Percentiles rank a stretch among this genome's conserved stretches.
Conservation (phyloP, 2,888 invertebrate genomes). For the Merodon equestris region DNA sequence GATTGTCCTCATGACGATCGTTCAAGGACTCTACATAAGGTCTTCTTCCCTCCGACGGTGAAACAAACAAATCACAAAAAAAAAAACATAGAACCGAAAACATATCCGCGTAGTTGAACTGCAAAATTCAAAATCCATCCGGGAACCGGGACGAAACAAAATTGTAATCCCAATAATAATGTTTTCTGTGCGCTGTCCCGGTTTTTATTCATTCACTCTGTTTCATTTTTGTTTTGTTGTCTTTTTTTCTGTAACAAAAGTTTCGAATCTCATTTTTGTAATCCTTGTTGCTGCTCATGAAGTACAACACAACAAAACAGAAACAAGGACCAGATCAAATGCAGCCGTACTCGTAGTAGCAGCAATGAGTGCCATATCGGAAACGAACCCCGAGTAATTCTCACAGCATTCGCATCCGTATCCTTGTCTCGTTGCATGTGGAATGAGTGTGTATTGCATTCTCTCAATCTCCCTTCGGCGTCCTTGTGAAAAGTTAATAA, state of each 20-base stretch:
- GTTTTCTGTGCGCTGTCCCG: constrained; percentile 34
- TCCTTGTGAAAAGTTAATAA: constrained; percentile 66
- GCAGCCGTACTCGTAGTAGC: constrained; percentile 3
- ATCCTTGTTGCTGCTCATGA: constrained; percentile 29
- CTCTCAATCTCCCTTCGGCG: constrained; percentile 30
- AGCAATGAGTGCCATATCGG: constrained; percentile 45
- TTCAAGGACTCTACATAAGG: background rate
- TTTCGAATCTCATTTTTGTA: constrained; percentile 58
- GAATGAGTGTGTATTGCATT: constrained; percentile 44
- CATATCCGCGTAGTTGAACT: constrained; percentile 2
- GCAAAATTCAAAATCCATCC: constrained; percentile 14
- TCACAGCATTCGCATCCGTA: constrained; percentile 63
- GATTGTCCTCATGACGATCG: constrained; percentile 27
- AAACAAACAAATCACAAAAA: background rate
- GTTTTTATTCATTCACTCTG: constrained; percentile 37
- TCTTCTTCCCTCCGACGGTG: no score
- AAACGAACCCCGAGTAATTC: constrained; percentile 63
- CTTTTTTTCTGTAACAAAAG: constrained; percentile 32
- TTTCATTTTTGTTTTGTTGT: constrained; percentile 15
- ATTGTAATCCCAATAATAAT: constrained; percentile 56
- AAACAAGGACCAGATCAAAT: constrained; percentile 3
- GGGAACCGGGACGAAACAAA: constrained; percentile 39
- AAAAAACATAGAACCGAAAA: constrained; percentile 10
- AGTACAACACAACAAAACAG: no score
- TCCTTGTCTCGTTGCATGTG: constrained; percentile 1